Evolutionary conservation across 2,888 invertebrate genomes (phyloP).

Genomic region (Acanthococcus lagerstroemiae): DNA sequence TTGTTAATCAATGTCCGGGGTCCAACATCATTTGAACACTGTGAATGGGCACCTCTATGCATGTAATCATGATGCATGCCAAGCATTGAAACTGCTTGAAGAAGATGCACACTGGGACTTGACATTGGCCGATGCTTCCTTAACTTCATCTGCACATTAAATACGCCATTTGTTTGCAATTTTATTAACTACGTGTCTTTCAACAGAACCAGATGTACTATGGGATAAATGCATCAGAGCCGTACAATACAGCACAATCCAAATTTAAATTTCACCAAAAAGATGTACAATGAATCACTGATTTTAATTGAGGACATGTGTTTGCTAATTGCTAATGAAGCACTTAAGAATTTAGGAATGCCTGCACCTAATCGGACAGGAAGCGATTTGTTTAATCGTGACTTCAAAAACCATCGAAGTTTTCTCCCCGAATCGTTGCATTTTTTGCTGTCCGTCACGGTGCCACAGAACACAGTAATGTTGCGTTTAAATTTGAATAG

Average conservation of each 20-base stretch:
- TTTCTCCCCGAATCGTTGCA: too few relatives aligned
- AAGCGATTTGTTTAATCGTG: slow-evolving; percentile 11
- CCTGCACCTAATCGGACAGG: slow-evolving; percentile 10
- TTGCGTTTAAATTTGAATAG: too few relatives aligned
- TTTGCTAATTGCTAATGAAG: slow-evolving; percentile 30
- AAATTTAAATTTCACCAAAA: background rate
- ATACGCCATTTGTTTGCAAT: slow-evolving; percentile 28
- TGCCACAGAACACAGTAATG: too few relatives aligned
- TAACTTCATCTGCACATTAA: slow-evolving; percentile 9
- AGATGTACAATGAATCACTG: slow-evolving; percentile 22
- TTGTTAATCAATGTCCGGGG: slow-evolving; percentile 36
- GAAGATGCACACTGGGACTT: slow-evolving; percentile 40
- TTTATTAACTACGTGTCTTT: slow-evolving; percentile 30
- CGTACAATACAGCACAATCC: slow-evolving; percentile 23
- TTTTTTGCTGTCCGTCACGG: too few relatives aligned
- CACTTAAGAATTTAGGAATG: slow-evolving; percentile 12
- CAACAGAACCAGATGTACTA: background rate
- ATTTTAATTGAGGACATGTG: too few relatives aligned
- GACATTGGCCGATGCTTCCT: slow-evolving; percentile 38
- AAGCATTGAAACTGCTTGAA: slow-evolving; percentile 39
- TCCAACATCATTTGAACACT: slow-evolving; percentile 38
- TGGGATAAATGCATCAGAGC: slow-evolving; percentile 15
- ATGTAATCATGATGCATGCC: slow-evolving; percentile 39
- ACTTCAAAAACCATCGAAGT: too few relatives aligned
- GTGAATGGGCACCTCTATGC: slow-evolving; percentile 37